Conservation (phyloP, 2,888 invertebrate genomes). For the Limenitis arthemis region DNA sequence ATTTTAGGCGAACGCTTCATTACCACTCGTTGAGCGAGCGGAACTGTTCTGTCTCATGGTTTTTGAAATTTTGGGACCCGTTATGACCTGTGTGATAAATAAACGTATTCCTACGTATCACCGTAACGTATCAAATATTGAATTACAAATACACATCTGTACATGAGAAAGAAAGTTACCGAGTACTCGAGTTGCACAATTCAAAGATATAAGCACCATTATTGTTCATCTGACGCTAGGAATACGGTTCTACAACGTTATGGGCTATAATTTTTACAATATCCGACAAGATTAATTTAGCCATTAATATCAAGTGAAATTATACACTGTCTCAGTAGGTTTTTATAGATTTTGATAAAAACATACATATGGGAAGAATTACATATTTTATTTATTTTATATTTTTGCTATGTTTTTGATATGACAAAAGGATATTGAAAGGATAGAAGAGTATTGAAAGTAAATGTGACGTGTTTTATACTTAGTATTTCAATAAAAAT, state of each 20-base stretch:
- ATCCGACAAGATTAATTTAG: conserved; percentile 5
- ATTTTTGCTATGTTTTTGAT: conserved; percentile 21
- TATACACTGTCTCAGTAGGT: conserved; percentile 15
- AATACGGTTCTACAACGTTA: conserved; percentile 19
- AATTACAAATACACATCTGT: conserved; percentile 6
- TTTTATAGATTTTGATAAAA: conserved; percentile 24
- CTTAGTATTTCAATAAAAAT: conserved; percentile 8
- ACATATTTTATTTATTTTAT: conserved; percentile 20
- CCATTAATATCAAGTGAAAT: conserved; percentile 8
- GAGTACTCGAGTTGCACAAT: conserved; percentile 56
- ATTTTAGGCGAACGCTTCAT: conserved; percentile 61
- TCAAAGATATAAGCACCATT: conserved; percentile 34
- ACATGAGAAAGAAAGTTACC: conserved; percentile 47
- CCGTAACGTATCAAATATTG: conserved; percentile 6
- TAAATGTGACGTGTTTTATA: conserved; percentile 15
- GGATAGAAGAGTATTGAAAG: conserved; percentile 16
- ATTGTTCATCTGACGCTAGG: conserved; percentile 27
- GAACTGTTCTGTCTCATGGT: conserved; percentile 58
- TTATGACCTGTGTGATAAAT: conserved; percentile 29
- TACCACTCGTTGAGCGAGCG: conserved; percentile 56
- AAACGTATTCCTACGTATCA: conserved; percentile 14
- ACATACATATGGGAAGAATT: conserved; percentile 8
- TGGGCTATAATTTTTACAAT: conserved; percentile 18
- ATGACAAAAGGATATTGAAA: conserved; percentile 13
- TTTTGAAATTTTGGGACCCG: conserved; percentile 41